Evolutionary conservation across 2,113 vertebrate genomes (phyloP), one percentile per base, ranked within the genome.

Genomic region (Peromyscus californicus): DNA sequence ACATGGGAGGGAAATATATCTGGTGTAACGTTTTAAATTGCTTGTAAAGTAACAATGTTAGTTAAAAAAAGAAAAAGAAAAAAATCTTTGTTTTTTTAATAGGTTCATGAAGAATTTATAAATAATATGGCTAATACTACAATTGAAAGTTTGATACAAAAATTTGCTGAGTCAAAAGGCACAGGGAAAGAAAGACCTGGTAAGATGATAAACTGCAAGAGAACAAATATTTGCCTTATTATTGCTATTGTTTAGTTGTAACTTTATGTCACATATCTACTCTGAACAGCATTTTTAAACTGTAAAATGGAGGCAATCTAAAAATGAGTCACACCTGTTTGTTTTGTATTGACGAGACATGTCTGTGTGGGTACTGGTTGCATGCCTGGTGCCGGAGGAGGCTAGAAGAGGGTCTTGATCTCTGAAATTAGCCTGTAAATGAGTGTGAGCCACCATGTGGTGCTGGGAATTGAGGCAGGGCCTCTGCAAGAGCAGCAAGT

Each of bases 141-240:
- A 51, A 99, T 99, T 97, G 99, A 99, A 97, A 99, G 99, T 96
- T 99, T 99, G 97, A 99, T 99, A 98, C 99, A 99, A 97, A 99
- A 99, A 98, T 99, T 99, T 98, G 98, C 99, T 11, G 99, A 99
- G 95, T 99, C 99, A 98, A 99, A 99, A 99, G 99, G 99, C 98
- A 99, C 99, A 3, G 99, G 99, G 90, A 99, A 99, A 89, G 99
- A 99, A 98, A 99, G 99, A 98, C 99, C 99, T 98, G 99, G 99
- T 99, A 98, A 99, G 98, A 57, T 59, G 11, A 82, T 82, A 63
- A 91, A 95, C n/a, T 51, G 33, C 36, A 95, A 91, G 93, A 96
- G 97, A 93, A 67, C 31, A 91, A 54, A 59, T 83, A n/a, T 70
- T 93, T 96, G n/a, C 48, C 29, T 78, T 45, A 19, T 63, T 39